Base-by-base conservation (phyloP, 1,140 invertebrate species). In the Bombus impatiens region DNA sequence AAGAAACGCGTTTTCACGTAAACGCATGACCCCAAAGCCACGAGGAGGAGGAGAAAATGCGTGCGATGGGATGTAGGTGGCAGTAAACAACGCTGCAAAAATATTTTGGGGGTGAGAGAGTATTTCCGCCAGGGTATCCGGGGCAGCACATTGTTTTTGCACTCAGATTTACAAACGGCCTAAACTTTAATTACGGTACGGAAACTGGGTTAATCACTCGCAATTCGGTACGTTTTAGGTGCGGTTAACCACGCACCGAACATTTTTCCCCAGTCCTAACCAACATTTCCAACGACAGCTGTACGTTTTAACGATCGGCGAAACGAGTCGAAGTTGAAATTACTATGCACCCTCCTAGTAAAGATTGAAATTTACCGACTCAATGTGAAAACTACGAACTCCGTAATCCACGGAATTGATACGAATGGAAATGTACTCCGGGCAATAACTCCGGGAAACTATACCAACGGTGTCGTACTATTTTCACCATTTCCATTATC, bases 121-220 rank as follows among this genome's bases (percentile, higher is more conserved):
- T 8, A 2, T n/a, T 42, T 62, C 32, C 25, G 25, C 32, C 3
- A 32, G 37, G 13, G 9, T 35, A 22, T 37, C 13, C 8, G 12
- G 40, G 4, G 9, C 28, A 10, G 37, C 75, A 28, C 15, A 28
- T 28, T 57, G 35, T 57, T 77, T 65, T n/a, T 40, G 62, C 59
- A 84, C 59, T 84, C 37, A 59, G 40, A 78, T 32, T n/a, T 70
- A 53, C 44, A n/a, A 47, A 22, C 42, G 65, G 44, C 44, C 82
- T 78, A 78, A 78, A 84, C 28, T 84, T 83, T 78, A 78, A 78
- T 84, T 71, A 78, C 76, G 76, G 35, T 25, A 57, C 35, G 32
- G n/a, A 65, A 71, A 78, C 82, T 84, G 35, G 75, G 82, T 84
- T 84, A 84, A 78, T 84, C 62, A 78, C 65, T 57, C 75, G 82